Base-by-base conservation (phyloP, 2,797 vertebrate species). In the Garrulus glandarius region DNA sequence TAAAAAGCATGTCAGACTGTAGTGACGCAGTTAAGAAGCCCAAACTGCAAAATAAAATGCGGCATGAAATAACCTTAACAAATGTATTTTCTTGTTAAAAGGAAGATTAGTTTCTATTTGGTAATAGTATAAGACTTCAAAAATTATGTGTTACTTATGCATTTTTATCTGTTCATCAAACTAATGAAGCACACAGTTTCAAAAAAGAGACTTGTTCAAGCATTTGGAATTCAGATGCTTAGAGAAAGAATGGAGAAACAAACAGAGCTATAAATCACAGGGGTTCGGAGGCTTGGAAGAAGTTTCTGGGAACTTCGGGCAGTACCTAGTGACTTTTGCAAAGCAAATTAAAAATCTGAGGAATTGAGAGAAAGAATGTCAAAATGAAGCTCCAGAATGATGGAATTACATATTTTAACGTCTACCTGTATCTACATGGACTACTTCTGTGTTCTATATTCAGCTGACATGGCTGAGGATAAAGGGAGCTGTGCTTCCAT, bases 101-200 rank as follows among this genome's bases (percentile, higher is more conserved):
- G 18, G 26, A 87, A 29, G 3, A 4, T 49, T 82, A 3, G 13
- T 79, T 89, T 89, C n/a, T 63, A 4, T 61, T 87, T 74, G 17
- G 9, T 61, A 63, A 70, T 41, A 52, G 9, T 29, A 5, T 11
- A 17, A 64, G 37, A 52, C 21, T 80, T 84, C 15, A 93, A 79
- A 77, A 75, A 69, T 55, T 21, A 30, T 4, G 1, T 41, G 55
- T 59, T 76, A 50, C 47, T 90, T 68, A 11, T 0, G 3, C 8
- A 74, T 43, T 63, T 89, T 55, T 83, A 70, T 52, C n/a, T 69
- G 8, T 84, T 94, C 56, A 59, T 82, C 44, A 78, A 86, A 68
- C 8, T 50, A 49, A 70, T 71, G 46, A 52, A 56, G 9, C 32
- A 70, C 11, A 49, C 5, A 15, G 5, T 43, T 70, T 36, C 9